Percentiles rank a stretch among this genome's conserved stretches.
Conservation (phyloP, 1,140 invertebrate genomes). For the Lordiphosa stackelbergi region DNA sequence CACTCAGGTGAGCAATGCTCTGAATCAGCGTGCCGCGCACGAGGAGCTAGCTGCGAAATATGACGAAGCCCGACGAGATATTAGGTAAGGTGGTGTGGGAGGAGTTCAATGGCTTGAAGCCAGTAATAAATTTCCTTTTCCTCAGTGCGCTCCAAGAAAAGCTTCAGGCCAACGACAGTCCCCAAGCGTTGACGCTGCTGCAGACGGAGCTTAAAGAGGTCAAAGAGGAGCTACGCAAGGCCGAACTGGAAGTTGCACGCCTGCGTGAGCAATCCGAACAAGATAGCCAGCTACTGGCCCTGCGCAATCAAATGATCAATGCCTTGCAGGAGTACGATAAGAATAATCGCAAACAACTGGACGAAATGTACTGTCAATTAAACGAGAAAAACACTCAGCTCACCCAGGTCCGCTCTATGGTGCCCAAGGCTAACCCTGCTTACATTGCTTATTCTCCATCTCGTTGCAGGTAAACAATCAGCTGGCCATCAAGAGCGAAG, state of each 20-base stretch:
- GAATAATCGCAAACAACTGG: constrained; percentile 20
- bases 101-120: neutral
- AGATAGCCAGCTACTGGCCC: constrained; percentile 34
- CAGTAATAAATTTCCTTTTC: neutral
- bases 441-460: constrained; percentile 3
- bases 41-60: neutral
- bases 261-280: constrained; percentile 31
- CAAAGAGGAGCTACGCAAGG: constrained; percentile 10
- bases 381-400: constrained; percentile 37
- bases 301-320: constrained; percentile 43
- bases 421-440: neutral
- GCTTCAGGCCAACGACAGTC: neutral
- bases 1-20: neutral
- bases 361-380: constrained; percentile 32
- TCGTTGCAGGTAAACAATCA: constrained; percentile 78
- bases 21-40: neutral
- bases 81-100: constrained; percentile 4
- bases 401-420: constrained; percentile 35
- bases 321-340: constrained; percentile 46
- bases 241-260: constrained; percentile 3
- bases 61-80: neutral
- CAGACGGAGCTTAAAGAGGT: constrained; percentile 14
- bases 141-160: constrained; percentile 22
- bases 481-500: constrained; percentile 79
- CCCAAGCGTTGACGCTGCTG: constrained; percentile 3